Base-by-base conservation (phyloP, 2,888 invertebrate species). In the Pristionchus mayeri region DNA sequence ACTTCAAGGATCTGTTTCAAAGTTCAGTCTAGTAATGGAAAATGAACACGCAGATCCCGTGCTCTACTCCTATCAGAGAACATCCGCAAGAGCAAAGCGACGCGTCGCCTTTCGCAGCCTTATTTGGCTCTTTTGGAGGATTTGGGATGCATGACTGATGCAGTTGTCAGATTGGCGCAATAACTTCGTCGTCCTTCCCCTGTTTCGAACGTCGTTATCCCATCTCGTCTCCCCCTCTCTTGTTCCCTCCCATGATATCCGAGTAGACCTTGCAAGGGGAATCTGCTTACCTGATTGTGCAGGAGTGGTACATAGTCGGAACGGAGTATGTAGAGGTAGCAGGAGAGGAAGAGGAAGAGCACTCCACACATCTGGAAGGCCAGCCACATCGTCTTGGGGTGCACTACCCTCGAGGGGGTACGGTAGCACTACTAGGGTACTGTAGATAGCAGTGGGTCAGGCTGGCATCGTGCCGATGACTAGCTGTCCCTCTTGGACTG, bases 301-400 rank as follows among this genome's bases (percentile, higher is more conserved):
- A 84, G 54, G 0, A 84, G 84, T 9, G 84, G 84, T 9, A 84
- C 84, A 40, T 84, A 84, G 75, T 84, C 84, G 0, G 84, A 84
- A n/a, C 84, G 71, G 52, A 84, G 84, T 4, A 84, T 75, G 75
- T 84, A 84, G 52, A 84, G 84, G 34, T 84, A 84, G 37, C 84
- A 84, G 24, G 84, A 84, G 50, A 84, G 71, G 84, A 84, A 84
- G 50, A 84, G 84, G 84, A 84, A 84, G 52, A 84, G 84, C 52
- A 84, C 84, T 52, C 84, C 84, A 54, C 84, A 84, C 84, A 84
- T 84, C 84, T 84, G 84, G 81, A 82, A 82, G 11, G 81, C 81
- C 40, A 82, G 30, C 63, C 60, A 82, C 81, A 82, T 82, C 13
- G n/a, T 21, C 63, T 4, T 6, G 16, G 27, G 27, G 63, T 63